phyloP scores from a whole-genome alignment of 2,888 invertebrate genomes.

The Noctua pronuba region DNA sequence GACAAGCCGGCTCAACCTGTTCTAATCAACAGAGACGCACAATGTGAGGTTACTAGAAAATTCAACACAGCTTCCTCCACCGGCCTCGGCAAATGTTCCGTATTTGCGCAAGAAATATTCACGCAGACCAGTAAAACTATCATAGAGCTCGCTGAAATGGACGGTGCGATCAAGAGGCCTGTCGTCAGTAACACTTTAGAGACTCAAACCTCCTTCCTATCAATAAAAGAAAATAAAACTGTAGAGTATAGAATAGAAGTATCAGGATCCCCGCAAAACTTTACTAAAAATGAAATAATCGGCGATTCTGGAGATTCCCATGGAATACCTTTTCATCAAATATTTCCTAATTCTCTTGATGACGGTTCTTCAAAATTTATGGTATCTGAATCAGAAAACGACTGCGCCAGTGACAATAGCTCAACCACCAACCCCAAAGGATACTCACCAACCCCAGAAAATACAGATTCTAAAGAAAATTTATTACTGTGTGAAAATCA shows the following conservation, averaged over 20 bases:
- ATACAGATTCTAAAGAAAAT: conserved; percentile 72
- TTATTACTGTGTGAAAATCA: conserved; percentile 61
- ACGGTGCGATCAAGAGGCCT: conserved; percentile 64
- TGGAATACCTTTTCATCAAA: conserved; percentile 30
- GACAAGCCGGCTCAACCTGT: conserved; percentile 46
- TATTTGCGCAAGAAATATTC: conserved; percentile 81
- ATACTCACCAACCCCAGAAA: conserved; percentile 64
- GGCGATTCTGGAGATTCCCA: conserved; percentile 6
- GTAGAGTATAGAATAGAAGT: conserved; percentile 79
- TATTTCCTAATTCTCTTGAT: conserved; percentile 68
- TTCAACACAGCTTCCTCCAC: conserved; percentile 65
- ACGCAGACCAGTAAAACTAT: conserved; percentile 91
- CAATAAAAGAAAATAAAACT: conserved; percentile 80
- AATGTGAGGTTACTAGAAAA: conserved; percentile 59
- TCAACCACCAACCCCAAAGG: conserved; percentile 64
- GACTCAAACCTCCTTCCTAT: conserved; percentile 85
- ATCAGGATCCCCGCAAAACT: conserved; percentile 44
- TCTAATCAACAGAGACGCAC: conserved; percentile 60
- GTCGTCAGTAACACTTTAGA: conserved; percentile 74
- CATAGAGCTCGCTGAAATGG: conserved; percentile 85
- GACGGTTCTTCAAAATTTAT: conserved; percentile 77
- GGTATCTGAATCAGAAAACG: conserved; percentile 71
- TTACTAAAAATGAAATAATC: conserved; percentile 18
- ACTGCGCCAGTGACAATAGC: conserved; percentile 66
- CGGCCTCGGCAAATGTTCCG: conserved; percentile 69